These are phyloP conservation scores for Pangasius krempfi DNA, from an alignment of 2,797 vertebrate species.

Conservation along the genomic window DNA sequence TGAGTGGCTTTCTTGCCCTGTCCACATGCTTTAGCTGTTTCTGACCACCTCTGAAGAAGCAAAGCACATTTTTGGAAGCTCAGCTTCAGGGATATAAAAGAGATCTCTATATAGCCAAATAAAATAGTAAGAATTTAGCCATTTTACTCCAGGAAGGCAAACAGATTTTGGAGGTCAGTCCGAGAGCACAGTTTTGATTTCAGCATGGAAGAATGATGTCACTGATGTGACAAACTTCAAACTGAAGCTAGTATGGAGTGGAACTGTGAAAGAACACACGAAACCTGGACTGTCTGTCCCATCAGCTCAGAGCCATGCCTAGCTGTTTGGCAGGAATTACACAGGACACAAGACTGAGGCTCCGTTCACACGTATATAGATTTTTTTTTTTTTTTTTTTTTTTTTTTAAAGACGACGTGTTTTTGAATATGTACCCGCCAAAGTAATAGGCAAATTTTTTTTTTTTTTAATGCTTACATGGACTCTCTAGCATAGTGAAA, in stretches of 20 bases:
- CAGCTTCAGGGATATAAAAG: constrained; percentile 5
- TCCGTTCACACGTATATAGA: not conserved
- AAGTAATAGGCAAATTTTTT: not conserved
- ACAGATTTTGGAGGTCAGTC: constrained; percentile 3
- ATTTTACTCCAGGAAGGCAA: constrained; percentile 33
- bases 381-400: too few relatives aligned
- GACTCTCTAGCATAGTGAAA: not conserved
- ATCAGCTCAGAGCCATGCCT: not conserved
- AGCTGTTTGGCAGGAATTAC: not conserved
- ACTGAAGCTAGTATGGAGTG: not conserved
- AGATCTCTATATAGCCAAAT: constrained; percentile 7
- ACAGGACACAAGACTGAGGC: not conserved
- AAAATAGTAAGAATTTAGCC: constrained; percentile 17
- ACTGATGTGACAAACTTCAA: not conserved
- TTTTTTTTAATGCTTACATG: not conserved
- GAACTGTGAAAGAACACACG: not conserved
- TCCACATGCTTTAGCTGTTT: not conserved
- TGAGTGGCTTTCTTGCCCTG: constrained; percentile 17
- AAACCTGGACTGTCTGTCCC: not conserved
- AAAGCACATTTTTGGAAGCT: constrained; percentile 14
- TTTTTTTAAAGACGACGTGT: too few relatives aligned
- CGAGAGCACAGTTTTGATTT: not conserved
- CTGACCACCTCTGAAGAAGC: constrained; percentile 44
- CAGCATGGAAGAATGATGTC: not conserved
- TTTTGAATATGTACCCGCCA: not conserved